Base-by-base conservation (phyloP, 2,888 invertebrate species). In the Caenorhabditis auriculariae region DNA sequence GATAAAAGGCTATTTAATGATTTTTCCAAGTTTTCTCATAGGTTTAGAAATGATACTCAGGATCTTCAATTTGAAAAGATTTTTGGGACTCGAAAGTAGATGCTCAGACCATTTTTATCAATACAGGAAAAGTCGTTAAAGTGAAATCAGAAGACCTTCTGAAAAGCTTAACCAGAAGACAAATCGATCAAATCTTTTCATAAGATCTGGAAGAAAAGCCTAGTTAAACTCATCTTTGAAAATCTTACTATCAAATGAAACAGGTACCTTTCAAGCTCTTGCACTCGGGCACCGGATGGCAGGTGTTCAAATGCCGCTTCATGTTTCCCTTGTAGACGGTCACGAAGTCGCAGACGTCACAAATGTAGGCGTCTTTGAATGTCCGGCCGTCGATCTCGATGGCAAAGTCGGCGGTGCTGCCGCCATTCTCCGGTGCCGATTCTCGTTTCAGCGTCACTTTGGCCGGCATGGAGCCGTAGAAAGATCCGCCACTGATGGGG, bases 281-380 rank as follows among this genome's bases (percentile, higher is more conserved):
- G 47, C 64, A 62, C 9, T 69, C 72, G 17, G 64, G 60, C 35
- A 56, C 54, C 4, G 66, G 66, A 50, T 73, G 74, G 27, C 68
- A 72, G 41, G 74, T 72, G 55, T 72, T 72, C 28, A 78, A 54
- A 53, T 79, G 79, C 15, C 79, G 63, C 47, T 79, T 79, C 79
- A 79, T 79, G 57, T 79, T 79, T 19, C 78, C 78, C 50, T 78
- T 78, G 69, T 78, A 78, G 37, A 78, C 73, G 9, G 77, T 78
- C 43, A 70, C 66, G 53, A 78, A 78, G 21, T 72, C 69, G 47
- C 78, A 78, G 56, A 66, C 74, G n/a, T 71, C 66, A 57, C 77
- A 78, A 32, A 72, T 60, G 57, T 75, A 77, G n/a, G 77, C 75
- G 44, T 77, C 75, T 56, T 74, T 64, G 51, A 45, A 19, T 19